phyloP scores from a whole-genome alignment of 2,888 invertebrate species.

The Hydropsyche betteni region DNA sequence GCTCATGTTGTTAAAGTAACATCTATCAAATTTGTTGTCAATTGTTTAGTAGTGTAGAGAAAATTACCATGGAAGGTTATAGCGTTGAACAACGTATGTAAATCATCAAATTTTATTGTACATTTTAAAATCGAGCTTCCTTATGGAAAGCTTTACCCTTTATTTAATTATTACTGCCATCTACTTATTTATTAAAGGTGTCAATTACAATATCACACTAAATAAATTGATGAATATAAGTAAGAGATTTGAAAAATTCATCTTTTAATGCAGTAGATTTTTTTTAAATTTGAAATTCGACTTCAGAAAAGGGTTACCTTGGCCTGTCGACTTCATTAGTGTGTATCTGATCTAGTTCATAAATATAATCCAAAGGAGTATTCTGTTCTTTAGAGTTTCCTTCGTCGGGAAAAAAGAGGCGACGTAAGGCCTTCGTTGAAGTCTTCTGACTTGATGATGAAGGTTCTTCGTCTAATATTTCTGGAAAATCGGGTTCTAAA shows the following conservation, averaged over 20 bases:
- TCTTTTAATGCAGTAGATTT: neutral
- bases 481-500: conserved; percentile 35
- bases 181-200: no score
- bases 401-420: conserved; percentile 13
- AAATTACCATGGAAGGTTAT: no score
- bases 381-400: neutral
- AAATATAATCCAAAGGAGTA: neutral
- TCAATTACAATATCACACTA: no score
- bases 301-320: neutral
- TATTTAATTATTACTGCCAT: no score
- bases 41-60: no score
- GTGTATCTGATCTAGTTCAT: conserved; percentile 1
- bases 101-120: no score
- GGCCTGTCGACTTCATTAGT: conserved; percentile 4
- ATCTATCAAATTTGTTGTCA: no score
- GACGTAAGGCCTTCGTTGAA: neutral
- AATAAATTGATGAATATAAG: no score
- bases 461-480: conserved; percentile 36
- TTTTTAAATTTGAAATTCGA: neutral
- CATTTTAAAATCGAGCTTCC: no score
- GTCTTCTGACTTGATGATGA: neutral
- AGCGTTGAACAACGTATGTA: no score
- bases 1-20: no score
- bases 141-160: no score
- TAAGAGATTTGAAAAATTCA: neutral